Evolutionary conservation across 2,797 vertebrate genomes (phyloP).

Genomic region (Tapera naevia): DNA sequence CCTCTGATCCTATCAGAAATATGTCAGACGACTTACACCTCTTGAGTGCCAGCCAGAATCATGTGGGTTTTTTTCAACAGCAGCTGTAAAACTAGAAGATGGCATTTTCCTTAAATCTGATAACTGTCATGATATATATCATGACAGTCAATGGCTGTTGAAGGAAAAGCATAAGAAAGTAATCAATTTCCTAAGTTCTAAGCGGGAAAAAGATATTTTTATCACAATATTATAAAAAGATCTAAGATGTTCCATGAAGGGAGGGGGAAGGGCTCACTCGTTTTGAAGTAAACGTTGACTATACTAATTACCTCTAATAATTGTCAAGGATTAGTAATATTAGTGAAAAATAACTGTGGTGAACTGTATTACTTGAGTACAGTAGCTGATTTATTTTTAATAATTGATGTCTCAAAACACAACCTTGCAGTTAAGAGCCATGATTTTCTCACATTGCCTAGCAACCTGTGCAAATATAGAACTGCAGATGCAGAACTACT

Average conservation of each 20-base stretch:
- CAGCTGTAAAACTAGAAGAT: neutral
- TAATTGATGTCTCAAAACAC: slow-evolving; percentile 67
- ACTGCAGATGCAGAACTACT: slow-evolving; percentile 72
- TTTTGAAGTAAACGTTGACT: neutral
- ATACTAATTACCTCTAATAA: neutral
- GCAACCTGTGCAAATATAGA: slow-evolving; percentile 76
- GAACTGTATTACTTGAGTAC: neutral
- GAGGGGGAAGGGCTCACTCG: neutral
- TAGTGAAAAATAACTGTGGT: neutral
- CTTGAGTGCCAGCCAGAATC: neutral
- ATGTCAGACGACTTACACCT: neutral
- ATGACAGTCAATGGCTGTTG: neutral
- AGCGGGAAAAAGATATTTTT: neutral
- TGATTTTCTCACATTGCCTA: slow-evolving; percentile 74
- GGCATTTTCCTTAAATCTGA: neutral
- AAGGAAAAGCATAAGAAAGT: neutral
- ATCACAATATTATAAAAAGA: neutral
- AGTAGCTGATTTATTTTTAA: slow-evolving; percentile 61
- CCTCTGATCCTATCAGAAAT: neutral
- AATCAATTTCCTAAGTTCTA: neutral
- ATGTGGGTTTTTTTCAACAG: neutral
- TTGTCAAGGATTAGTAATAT: neutral
- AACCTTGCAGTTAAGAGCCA: slow-evolving; percentile 42
- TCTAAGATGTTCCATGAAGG: neutral
- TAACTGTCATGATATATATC: rapidly evolving